Conservation (phyloP, 2,888 invertebrate species). For the Trissonchulus latispiculum region DNA sequence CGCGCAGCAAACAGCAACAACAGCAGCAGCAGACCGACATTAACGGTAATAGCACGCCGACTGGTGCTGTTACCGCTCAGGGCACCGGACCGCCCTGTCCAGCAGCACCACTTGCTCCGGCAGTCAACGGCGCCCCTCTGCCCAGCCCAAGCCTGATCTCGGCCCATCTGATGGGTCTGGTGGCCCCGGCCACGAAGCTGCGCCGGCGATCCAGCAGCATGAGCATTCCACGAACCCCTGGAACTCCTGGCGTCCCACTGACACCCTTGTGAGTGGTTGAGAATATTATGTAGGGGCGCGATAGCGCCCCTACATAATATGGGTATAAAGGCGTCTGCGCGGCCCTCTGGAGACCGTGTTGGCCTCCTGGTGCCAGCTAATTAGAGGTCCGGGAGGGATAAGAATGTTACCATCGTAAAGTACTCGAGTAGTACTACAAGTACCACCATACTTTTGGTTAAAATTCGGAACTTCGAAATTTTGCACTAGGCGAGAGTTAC, state of each 20-base stretch:
- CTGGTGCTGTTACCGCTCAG: too few relatives aligned
- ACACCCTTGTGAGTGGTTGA: background rate
- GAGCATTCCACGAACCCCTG: constrained; percentile 16
- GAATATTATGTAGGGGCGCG: too few relatives aligned
- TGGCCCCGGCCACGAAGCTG: background rate
- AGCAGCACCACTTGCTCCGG: background rate
- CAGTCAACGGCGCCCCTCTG: background rate
- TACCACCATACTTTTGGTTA: too few relatives aligned
- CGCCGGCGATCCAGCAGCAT: constrained; percentile 21
- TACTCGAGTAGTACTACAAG: too few relatives aligned
- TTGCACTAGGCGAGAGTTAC: too few relatives aligned
- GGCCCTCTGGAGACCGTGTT: too few relatives aligned
- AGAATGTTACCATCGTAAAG: too few relatives aligned
- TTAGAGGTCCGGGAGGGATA: too few relatives aligned
- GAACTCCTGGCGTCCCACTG: background rate
- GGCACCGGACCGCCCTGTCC: background rate
- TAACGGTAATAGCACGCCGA: background rate
- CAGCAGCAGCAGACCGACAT: background rate
- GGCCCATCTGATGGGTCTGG: background rate
- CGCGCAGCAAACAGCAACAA: background rate
- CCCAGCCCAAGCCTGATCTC: background rate
- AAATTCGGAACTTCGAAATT: too few relatives aligned
- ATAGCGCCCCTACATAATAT: too few relatives aligned
- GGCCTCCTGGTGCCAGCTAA: too few relatives aligned
- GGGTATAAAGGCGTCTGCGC: too few relatives aligned